phyloP scores from a whole-genome alignment of 2,797 vertebrate species.

The Cyclopterus lumpus region DNA sequence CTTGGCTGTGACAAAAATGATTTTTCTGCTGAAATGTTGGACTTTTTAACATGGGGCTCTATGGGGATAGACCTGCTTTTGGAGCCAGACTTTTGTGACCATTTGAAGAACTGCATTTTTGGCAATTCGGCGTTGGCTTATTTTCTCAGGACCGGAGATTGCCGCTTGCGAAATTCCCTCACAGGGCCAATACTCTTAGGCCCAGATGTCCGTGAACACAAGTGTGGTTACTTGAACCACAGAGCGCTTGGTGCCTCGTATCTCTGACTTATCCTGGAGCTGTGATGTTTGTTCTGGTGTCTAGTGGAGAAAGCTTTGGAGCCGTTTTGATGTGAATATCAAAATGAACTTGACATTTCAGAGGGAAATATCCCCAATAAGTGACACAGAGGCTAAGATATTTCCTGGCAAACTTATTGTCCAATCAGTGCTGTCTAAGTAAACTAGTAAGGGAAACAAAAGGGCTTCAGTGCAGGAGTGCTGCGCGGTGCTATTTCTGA shows the following conservation, averaged over 20 bases:
- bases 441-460: slow-evolving; percentile 42
- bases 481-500: slow-evolving; percentile 35
- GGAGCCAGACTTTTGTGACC: too few relatives aligned
- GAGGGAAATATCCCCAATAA: slow-evolving; percentile 50
- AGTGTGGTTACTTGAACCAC: slow-evolving; percentile 15
- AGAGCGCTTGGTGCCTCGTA: slow-evolving; percentile 7
- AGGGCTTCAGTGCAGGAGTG: slow-evolving; percentile 36
- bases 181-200: slow-evolving; percentile 38
- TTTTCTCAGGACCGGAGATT: background rate
- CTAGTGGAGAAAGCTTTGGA: slow-evolving; percentile 37
- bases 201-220: slow-evolving; percentile 48
- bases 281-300: slow-evolving; percentile 26
- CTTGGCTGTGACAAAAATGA: background rate
- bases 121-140: background rate
- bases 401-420: slow-evolving; percentile 65
- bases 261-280: slow-evolving; percentile 23
- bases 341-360: slow-evolving; percentile 52
- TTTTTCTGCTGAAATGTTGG: background rate
- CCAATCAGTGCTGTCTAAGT: slow-evolving; percentile 47
- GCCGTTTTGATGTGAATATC: slow-evolving; percentile 44
- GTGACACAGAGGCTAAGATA: slow-evolving; percentile 41
- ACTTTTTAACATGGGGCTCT: background rate
- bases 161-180: slow-evolving; percentile 30
- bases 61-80: too few relatives aligned
- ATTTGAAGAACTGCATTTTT: too few relatives aligned